Evolutionary conservation across 1,140 invertebrate species (phyloP), one percentile per base, ranked within the genome.

Genomic region (Augochlora pura): DNA sequence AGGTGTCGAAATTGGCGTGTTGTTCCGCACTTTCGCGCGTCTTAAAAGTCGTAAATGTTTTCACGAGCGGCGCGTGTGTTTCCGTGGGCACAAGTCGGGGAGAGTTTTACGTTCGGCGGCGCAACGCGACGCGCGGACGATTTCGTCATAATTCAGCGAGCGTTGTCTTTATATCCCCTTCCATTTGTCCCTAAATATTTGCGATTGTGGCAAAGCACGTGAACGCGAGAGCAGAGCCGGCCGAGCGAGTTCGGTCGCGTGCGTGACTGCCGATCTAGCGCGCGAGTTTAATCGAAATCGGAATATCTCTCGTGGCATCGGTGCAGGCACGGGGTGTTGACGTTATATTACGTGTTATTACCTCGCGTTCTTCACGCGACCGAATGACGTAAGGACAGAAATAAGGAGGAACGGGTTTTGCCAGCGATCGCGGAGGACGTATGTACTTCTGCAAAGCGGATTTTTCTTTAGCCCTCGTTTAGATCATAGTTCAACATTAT

Each of bases 1-100:
- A 12, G 16, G 49, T 39, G 59, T 78, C 42, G 25, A 65, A 78
- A 73, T 49, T 72, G 32, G 18, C 21, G 38, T 72, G 42, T 62
- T 52, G 46, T 78, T 72, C 39, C 23, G 9, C 46, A 73, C 76
- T 71, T 78, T 78, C 76, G 62, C 62, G 69, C 46, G 46, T 78
- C 72, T 73, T 65, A 65, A 57, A 57, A 78, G 46, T 14, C 76
- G 62, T 78, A 78, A 78, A 78, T 60, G 69, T 69, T 78, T 73
- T 78, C 76, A 72, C 69, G 76, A 78, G 69, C 76, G 71, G n/a
- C 18, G 67, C 59, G 21, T 25, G 42, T 52, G 8, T 32, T 32
- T 32, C 32, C 32, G 32, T 32, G 32, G 4, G 32, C 32, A 32
- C 32, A 32, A n/a, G 32, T 2, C 32, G 32, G 32, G 32, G 32